Conservation (phyloP, 2,797 vertebrate species). For the Molossus molossus region DNA sequence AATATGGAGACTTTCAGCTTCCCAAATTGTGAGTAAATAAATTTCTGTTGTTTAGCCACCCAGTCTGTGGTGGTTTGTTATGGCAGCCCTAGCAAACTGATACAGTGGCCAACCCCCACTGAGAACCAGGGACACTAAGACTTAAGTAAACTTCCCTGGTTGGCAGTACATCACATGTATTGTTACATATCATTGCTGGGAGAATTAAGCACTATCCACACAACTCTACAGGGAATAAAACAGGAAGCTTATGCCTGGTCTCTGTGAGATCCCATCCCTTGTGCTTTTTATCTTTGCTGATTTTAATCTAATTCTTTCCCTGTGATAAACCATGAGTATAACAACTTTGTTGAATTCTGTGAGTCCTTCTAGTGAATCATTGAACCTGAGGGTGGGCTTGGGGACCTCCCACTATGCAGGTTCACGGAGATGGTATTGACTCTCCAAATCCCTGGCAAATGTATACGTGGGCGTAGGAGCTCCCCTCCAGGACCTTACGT, state of each 20-base stretch:
- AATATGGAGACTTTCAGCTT: not conserved
- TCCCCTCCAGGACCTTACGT: not conserved
- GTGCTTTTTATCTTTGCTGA: not conserved
- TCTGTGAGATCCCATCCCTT: not conserved
- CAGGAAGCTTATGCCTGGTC: not conserved
- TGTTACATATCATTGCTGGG: not conserved
- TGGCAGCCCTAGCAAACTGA: not conserved
- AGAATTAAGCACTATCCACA: not conserved
- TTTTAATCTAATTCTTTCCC: not conserved
- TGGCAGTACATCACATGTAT: not conserved
- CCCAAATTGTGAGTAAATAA: not conserved
- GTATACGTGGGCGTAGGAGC: not conserved
- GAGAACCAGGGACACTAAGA: not conserved
- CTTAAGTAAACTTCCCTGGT: not conserved
- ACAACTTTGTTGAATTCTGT: not conserved
- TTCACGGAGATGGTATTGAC: not conserved
- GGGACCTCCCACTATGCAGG: not conserved
- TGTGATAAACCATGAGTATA: not conserved
- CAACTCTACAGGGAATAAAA: not conserved
- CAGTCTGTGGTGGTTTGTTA: not conserved
- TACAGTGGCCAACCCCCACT: not conserved
- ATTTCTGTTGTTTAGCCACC: not conserved
- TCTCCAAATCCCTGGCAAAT: not conserved
- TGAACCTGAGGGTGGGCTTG: not conserved
- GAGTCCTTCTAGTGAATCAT: not conserved